phyloP scores from a whole-genome alignment of 1,140 invertebrate species.

The Ostrea denselamellosa region DNA sequence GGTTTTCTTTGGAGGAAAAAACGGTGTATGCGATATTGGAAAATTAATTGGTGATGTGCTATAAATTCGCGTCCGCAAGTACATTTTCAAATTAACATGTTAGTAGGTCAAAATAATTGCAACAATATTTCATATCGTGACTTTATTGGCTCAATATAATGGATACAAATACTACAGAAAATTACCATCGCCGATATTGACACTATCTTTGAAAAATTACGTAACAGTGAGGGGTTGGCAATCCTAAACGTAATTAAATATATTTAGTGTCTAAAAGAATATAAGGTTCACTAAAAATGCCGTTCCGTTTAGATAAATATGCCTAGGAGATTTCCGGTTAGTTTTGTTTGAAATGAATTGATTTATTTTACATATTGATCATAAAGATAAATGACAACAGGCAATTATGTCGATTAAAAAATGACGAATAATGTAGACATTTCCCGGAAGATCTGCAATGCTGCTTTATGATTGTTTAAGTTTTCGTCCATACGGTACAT shows the following conservation, averaged over 20 bases:
- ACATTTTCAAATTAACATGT: not conserved
- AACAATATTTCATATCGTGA: not conserved
- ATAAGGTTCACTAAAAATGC: not conserved
- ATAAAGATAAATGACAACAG: not conserved
- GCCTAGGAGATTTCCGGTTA: not conserved
- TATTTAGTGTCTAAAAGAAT: not conserved
- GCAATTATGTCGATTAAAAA: not conserved
- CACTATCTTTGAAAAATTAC: not conserved
- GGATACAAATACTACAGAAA: not conserved
- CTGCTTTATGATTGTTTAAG: not conserved
- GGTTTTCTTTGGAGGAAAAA: not conserved
- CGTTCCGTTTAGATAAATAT: conserved; percentile 5
- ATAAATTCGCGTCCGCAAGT: not conserved
- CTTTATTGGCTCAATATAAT: not conserved
- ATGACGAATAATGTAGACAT: conserved; percentile 2
- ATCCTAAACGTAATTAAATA: not conserved
- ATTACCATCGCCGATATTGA: not conserved
- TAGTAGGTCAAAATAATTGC: not conserved
- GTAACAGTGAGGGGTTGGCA: not conserved
- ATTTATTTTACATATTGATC: conserved; percentile 18
- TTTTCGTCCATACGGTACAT: not conserved
- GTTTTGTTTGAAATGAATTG: conserved; percentile 10
- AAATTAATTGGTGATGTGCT: not conserved
- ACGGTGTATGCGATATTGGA: not conserved
- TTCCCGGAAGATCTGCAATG: not conserved